Evolutionary conservation across 2,888 invertebrate genomes (phyloP).

Genomic region (Lasioglossum malachurum): DNA sequence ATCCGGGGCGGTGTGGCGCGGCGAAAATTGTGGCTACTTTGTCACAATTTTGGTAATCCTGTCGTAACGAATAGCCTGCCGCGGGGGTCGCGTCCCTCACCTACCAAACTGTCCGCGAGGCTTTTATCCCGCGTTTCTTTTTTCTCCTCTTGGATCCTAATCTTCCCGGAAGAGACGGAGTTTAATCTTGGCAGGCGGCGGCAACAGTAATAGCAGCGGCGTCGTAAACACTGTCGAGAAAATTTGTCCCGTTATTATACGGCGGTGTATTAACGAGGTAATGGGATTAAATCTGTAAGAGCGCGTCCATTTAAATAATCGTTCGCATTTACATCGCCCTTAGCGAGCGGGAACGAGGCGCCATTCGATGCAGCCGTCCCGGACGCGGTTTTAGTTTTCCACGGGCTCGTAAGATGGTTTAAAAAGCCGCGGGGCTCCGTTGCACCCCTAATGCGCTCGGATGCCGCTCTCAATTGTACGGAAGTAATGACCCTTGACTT

Average conservation of each 20-base stretch:
- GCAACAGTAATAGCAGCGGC: neutral
- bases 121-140: conserved; percentile 9
- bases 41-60: conserved; percentile 64
- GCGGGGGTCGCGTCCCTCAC: neutral
- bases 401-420: conserved; percentile 6
- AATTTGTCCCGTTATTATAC: conserved; percentile 7
- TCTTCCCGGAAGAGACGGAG: neutral
- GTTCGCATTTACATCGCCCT: neutral
- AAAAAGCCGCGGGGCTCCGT: neutral
- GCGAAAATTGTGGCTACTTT: conserved; percentile 42
- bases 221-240: neutral
- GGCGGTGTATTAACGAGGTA: neutral
- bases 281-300: conserved; percentile 6
- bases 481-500: conserved; percentile 19
- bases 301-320: conserved; percentile 8
- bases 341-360: neutral
- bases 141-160: neutral
- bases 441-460: neutral
- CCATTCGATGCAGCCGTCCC: conserved; percentile 4
- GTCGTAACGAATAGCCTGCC: conserved; percentile 44
- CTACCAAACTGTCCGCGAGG: neutral
- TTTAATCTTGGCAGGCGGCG: neutral
- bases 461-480: conserved; percentile 9
- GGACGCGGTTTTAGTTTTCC: neutral
- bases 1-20: neutral